Percentiles rank a stretch among this genome's conserved stretches.
Evolutionary conservation across 2,113 vertebrate genomes (phyloP).

Genomic region (Climacteris rufus): DNA sequence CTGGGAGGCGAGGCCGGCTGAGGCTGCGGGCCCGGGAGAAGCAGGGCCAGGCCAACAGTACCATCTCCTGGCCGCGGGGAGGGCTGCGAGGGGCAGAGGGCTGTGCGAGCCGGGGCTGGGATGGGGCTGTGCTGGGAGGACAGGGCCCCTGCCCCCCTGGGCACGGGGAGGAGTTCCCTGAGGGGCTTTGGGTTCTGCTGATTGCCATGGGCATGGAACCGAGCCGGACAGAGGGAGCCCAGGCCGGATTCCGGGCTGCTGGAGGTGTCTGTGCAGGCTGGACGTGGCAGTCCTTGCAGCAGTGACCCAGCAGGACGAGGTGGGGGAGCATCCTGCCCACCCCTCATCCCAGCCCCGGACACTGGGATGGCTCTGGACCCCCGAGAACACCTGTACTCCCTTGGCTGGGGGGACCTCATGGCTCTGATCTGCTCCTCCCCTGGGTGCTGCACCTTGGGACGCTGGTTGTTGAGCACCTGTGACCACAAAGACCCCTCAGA

Average conservation of each 20-base stretch:
- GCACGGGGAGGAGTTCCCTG: rapidly evolving
- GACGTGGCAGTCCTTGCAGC: rapidly evolving
- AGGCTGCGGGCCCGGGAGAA: not conserved
- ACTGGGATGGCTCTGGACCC: not conserved
- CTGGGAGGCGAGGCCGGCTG: not conserved
- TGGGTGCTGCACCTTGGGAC: not conserved
- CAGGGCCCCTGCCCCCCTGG: rapidly evolving
- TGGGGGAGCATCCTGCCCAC: not conserved
- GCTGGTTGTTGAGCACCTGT: not conserved
- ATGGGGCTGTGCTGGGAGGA: rapidly evolving
- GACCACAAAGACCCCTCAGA: not conserved
- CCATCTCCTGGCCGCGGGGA: not conserved
- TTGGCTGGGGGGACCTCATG: too few species aligned
- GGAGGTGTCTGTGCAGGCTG: not conserved
- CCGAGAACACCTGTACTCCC: rapidly evolving
- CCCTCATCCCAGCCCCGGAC: not conserved
- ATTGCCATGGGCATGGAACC: rapidly evolving
- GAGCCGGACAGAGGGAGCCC: not conserved
- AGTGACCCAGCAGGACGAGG: rapidly evolving
- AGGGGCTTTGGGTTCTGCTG: rapidly evolving
- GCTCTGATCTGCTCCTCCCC: not conserved
- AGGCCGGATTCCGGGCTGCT: not conserved
- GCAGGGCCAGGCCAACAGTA: not conserved
- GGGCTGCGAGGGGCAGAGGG: not conserved
- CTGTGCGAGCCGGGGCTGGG: rapidly evolving